Base-by-base conservation (phyloP, 2,113 vertebrate species). In the Anas platyrhynchos region DNA sequence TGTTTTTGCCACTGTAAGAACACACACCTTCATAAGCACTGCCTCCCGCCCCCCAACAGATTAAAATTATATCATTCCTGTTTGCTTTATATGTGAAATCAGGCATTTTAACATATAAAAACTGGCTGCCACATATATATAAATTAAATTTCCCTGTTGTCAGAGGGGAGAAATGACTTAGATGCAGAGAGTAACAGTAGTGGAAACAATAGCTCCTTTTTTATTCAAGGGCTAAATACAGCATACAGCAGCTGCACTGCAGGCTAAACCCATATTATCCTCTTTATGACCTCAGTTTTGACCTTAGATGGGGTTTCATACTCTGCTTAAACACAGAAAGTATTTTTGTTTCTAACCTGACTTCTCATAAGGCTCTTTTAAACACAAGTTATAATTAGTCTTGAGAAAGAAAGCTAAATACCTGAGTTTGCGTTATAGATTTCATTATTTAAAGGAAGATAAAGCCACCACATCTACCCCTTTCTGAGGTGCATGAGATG, bases 211-310 rank as follows among this genome's bases (percentile, higher is more conserved):
- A 93, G 79, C 29, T 63, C 69, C 79, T 61, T 95, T 93, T 94
- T 96, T 95, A 83, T 91, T 94, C 27, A 12, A 22, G 91, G 62
- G 46, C 73, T 95, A 93, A 96, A 91, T 94, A 85, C 52, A 96
- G 78, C 86, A 44, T 32, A 83, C 32, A 84, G 41, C 90, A 95
- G 54, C 91, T 96, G 82, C 81, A 80, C 66, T 88, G 86, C 55
- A 91, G 75, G 94, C 62, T 92, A 76, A 96, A 90, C 75, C 77
- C 73, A 55, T 91, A 91, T 95, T 95, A 96, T 90, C 89, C 89
- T 94, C 61, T 46, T 91, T 76, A 73, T 81, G 88, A 94, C 84
- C 93, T 91, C 83, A 87, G n/a, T 81, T 93, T 79, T 97, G 86
- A 97, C 83, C 87, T 96, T 89, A 91, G 78, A 95, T 2, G 1